These are phyloP conservation scores for Megalops cyprinoides DNA, from an alignment of 2,797 vertebrate species.

Conservation along the genomic window DNA sequence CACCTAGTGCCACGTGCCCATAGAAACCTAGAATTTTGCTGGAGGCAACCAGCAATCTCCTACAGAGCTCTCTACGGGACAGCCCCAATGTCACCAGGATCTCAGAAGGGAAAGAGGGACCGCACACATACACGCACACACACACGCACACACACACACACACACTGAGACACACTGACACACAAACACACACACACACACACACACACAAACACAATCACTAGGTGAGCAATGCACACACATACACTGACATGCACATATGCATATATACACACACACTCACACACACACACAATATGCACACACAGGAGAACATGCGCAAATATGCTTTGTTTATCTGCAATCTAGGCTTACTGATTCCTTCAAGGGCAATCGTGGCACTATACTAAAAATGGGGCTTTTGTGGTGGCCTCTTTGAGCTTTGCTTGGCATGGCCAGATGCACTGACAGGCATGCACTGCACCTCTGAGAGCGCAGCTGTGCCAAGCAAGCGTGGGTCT, in stretches of 20 bases:
- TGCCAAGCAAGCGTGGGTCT: constrained; percentile 32
- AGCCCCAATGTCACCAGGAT: background rate
- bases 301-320: constrained; percentile 16
- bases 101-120: constrained; percentile 14
- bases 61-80: constrained; percentile 26
- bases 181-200: background rate
- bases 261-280: constrained; percentile 26
- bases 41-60: constrained; percentile 20
- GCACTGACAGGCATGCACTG: background rate
- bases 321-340: background rate
- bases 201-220: too few relatives aligned
- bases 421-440: constrained; percentile 41
- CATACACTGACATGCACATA: background rate
- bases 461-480: constrained; percentile 22
- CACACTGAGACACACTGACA: background rate
- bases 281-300: constrained; percentile 24
- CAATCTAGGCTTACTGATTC: background rate
- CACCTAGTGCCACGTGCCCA: constrained; percentile 17
- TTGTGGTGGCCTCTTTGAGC: constrained; percentile 41
- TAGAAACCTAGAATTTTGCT: constrained; percentile 28
- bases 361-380: constrained; percentile 26
- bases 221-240: background rate
- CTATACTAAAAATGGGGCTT: background rate
- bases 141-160: constrained; percentile 28
- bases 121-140: constrained; percentile 9